Evolutionary conservation across 1,140 invertebrate species (phyloP), one percentile per base, ranked within the genome.

Genomic region (Frieseomelitta varia): DNA sequence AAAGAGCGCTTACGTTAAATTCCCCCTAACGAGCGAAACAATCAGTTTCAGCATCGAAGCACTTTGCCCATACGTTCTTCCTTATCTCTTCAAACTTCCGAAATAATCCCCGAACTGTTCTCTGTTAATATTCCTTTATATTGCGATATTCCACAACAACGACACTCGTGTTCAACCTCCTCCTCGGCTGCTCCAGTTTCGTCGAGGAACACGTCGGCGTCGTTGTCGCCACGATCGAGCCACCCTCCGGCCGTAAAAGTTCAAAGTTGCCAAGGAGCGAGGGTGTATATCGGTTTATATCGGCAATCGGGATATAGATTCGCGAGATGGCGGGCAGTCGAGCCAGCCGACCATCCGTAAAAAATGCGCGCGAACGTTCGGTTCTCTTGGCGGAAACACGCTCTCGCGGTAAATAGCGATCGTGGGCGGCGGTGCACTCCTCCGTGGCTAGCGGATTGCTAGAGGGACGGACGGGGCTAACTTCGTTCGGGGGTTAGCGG

Each of bases 401-500:
- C 39, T 47, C 8, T 47, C 39, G 72, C 19, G 21, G 19, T 2
- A 51, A 21, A 67, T 30, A 34, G 39, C 30, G 65, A 27, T 27
- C 17, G 21, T 21, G 6, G n/a, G n/a, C 27, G 17, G 65, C 8
- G 21, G 55, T 14, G n/a, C 47, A 10, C 10, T 12, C 34, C 12
- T 34, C 47, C 81, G 74, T 58, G 84, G 63, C 56, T 82, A 77
- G 83, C 85, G 39, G 87, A 88, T 90, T 90, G 82, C 84, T 55
- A 78, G 39, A 47, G 39, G 69, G 78, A 82, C 84, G 82, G 39
- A 85, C 78, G 58, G 73, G 71, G 78, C 75, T 88, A 88, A 88
- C 87, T 88, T 88, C 83, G 87, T 88, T 88, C 87, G 81, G 74
- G 87, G 87, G 87, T 88, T 83, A 79, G 83, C 87, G 84, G 87